Base-by-base conservation (phyloP, 2,888 invertebrate species). In the Microchrysa polita region DNA sequence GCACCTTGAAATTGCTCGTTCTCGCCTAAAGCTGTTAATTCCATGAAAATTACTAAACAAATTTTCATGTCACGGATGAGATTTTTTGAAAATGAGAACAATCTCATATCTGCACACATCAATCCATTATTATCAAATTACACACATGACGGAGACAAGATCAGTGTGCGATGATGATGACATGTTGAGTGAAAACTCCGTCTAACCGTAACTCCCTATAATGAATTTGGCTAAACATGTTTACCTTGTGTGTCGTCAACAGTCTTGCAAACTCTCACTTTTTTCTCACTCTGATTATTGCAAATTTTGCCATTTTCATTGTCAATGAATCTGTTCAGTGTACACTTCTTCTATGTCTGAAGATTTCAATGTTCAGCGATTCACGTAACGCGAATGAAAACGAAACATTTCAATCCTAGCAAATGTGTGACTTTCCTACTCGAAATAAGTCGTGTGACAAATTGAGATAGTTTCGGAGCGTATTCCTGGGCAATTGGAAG, bases 251-350 rank as follows among this genome's bases (percentile, higher is more conserved):
- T 55, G 69, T 20, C 69, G 61, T 63, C n/a, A 61, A 40, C n/a
- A 5, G 69, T 60, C 55, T 67, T 42, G 34, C 69, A 74, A 73
- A 74, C 52, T 75, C 72, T 72, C 22, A 65, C 59, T 59, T 73
- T 77, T 75, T 74, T 63, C 67, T 14, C 73, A 74, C 61, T 76
- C 53, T 61, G 67, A 60, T 67, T 75, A 59, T 63, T 75, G 53
- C 48, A 72, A 74, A 18, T 74, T 65, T 42, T 72, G 34, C 73
- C 74, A 65, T 77, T 73, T 67, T 77, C 76, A 72, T 76, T 77
- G 59, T 73, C 72, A 42, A 75, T 57, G 42, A 69, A 69, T 34
- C 16, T 53, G 27, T 67, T 53, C 16, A 12, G 55, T 53, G 27
- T 67, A 34, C 16, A 12, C 34, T 52, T 67, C n/a, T n/a, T n/a